These are phyloP conservation scores for Mormyrus hasselquistii DNA, from an alignment of 2,797 vertebrate species.

Conservation along the genomic window DNA sequence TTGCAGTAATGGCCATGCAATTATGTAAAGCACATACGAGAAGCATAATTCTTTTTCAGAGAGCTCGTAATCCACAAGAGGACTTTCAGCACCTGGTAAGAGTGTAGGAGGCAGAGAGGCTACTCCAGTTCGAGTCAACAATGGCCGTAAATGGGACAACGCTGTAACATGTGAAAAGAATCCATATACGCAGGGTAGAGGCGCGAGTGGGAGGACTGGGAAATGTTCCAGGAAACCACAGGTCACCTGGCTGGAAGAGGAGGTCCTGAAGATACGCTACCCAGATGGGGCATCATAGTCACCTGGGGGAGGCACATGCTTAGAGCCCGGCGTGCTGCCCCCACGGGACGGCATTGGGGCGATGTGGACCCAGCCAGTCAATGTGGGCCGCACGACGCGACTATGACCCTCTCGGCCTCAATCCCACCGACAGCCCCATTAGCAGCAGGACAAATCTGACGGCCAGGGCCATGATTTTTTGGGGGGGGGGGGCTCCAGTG, in stretches of 20 bases:
- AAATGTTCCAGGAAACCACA: neutral
- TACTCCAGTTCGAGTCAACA: neutral
- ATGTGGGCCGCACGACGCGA: no score
- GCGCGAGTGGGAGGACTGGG: neutral
- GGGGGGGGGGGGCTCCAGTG: neutral
- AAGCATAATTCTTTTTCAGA: neutral
- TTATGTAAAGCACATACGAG: constrained; percentile 9
- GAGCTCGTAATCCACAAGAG: neutral
- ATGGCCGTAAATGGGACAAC: neutral
- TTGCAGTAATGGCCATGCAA: neutral
- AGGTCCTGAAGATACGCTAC: neutral
- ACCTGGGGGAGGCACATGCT: neutral
- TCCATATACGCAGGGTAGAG: neutral
- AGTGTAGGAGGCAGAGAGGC: neutral
- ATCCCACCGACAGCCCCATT: neutral
- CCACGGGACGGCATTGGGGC: neutral
- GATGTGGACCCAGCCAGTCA: neutral
- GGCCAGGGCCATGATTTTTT: neutral
- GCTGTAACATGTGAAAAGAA: neutral
- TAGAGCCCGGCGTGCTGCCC: neutral
- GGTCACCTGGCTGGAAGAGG: neutral
- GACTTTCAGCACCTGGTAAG: neutral
- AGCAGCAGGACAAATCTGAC: neutral
- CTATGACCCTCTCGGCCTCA: neutral
- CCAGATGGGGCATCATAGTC: neutral